Conservation (phyloP, 2,888 invertebrate genomes). For the Synanthedon myopaeformis region DNA sequence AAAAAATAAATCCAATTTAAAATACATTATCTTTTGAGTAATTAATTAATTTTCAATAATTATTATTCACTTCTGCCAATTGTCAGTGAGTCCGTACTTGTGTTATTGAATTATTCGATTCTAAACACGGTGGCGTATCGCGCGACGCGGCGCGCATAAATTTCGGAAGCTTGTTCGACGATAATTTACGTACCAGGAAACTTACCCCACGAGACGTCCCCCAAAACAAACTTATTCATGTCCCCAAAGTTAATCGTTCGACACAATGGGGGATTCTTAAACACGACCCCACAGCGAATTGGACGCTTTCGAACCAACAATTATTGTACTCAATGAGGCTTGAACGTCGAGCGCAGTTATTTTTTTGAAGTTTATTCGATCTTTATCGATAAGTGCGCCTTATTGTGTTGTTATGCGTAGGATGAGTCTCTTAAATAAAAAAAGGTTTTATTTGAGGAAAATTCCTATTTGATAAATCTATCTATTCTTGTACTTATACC, state of each 20-base stretch:
- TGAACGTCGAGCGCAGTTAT: neutral
- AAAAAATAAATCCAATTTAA: too few species aligned
- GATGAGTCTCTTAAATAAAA: too few species aligned
- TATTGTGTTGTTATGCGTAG: too few species aligned
- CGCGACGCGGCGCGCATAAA: conserved; percentile 26
- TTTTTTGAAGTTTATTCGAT: neutral
- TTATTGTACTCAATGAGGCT: neutral
- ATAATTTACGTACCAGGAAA: conserved; percentile 39
- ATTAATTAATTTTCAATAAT: conserved; percentile 7
- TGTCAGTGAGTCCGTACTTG: conserved; percentile 18
- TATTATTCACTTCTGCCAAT: conserved; percentile 23
- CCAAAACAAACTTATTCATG: conserved; percentile 33
- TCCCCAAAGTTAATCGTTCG: conserved; percentile 35
- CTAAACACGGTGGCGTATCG: conserved; percentile 20
- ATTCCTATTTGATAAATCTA: too few species aligned
- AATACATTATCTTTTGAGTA: too few species aligned
- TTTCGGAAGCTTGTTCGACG: conserved; percentile 28
- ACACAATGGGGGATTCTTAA: conserved; percentile 27
- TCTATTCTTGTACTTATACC: too few species aligned
- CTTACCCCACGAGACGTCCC: conserved; percentile 15
- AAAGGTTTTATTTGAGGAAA: too few species aligned
- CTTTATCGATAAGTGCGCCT: neutral
- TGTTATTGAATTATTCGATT: conserved; percentile 31
- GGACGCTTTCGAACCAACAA: neutral
- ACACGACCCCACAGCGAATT: conserved; percentile 7